A percentile compares a stretch with the other conserved stretches of the same genome.
phyloP scores from a whole-genome alignment of 2,113 vertebrate species.

The Sander lucioperca region DNA sequence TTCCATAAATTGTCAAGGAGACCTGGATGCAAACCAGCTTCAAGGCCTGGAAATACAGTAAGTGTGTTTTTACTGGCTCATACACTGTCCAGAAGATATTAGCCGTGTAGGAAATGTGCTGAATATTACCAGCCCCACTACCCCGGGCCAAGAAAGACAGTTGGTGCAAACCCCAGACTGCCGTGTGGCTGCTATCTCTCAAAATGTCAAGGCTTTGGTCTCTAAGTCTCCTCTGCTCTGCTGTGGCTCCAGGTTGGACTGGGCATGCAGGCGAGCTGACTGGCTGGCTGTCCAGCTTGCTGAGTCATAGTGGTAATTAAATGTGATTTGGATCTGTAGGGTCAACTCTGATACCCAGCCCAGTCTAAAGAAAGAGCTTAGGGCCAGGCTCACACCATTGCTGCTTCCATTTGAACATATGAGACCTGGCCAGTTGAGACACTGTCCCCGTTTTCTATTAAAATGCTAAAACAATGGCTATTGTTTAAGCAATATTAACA shows the following conservation, averaged over 20 bases:
- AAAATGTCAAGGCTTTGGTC: conserved; percentile 77
- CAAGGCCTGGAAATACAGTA: conserved; percentile 67
- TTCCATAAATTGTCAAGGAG: conserved; percentile 80
- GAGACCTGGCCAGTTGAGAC: conserved; percentile 36
- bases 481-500: conserved; percentile 43
- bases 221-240: conserved; percentile 62
- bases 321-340: conserved; percentile 71
- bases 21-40: conserved; percentile 71
- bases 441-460: conserved; percentile 36
- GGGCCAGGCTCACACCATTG: conserved; percentile 42
- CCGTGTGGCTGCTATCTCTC: conserved; percentile 78
- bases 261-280: conserved; percentile 29
- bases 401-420: conserved; percentile 67
- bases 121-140: conserved; percentile 79
- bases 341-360: conserved; percentile 76
- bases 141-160: conserved; percentile 82
- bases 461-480: conserved; percentile 55
- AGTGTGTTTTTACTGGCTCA: conserved; percentile 84
- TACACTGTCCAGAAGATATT: conserved; percentile 83
- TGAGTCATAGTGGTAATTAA: conserved; percentile 82
- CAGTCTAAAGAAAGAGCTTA: conserved; percentile 63
- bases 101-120: conserved; percentile 85
- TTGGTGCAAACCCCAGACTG: conserved; percentile 82
- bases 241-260: conserved; percentile 55
- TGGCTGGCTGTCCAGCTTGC: conserved; percentile 61